Evolutionary conservation across 1,140 invertebrate species (phyloP), one percentile per base, ranked within the genome.

Genomic region (Proctacanthus coquilletti): DNA sequence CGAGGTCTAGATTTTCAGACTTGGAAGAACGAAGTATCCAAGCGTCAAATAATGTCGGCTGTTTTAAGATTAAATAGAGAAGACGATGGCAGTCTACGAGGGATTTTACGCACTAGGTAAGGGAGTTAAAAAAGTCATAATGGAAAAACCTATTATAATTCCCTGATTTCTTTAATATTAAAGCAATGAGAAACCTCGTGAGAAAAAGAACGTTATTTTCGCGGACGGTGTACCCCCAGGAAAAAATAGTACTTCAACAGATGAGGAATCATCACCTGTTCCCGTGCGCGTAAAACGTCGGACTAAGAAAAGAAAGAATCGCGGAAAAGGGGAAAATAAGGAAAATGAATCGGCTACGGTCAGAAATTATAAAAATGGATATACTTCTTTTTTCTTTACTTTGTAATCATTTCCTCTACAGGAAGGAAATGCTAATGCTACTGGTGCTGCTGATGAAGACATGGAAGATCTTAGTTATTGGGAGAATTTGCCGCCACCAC

Each of bases 221-320:
- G 52, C 54, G 39, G 55, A 58, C 37, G 47, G 48, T 3, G 50
- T 58, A 14, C 33, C 43, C 37, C 52, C 55, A 14, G 53, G 47
- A 17, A 44, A 51, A 17, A 51, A 53, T 33, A 58, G 55, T 38
- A 13, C 23, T 9, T 27, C 23, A 13, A 9, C 23, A 13, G 23
- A 27, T 27, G 23, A 27, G 13, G 23, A 27, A 13, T n/a, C n/a
- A n/a, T n/a, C n/a, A n/a, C n/a, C n/a, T n/a, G n/a, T n/a, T n/a
- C n/a, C n/a, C n/a, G n/a, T n/a, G n/a, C n/a, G n/a, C n/a, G n/a
- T n/a, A n/a, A n/a, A n/a, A n/a, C n/a, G n/a, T n/a, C n/a, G n/a
- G 55, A 57, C 4, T 38, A 38, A 27, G 55, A 57, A 38, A 54
- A 57, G 36, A 15, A 44, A 44, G 18, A 38, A 33, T 9, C 32